A percentile compares a stretch with the other conserved stretches of the same genome.
These are phyloP conservation scores for Cyprinodon brontotheroides DNA, from an alignment of 2,113 vertebrate genomes.

Conservation along the genomic window DNA sequence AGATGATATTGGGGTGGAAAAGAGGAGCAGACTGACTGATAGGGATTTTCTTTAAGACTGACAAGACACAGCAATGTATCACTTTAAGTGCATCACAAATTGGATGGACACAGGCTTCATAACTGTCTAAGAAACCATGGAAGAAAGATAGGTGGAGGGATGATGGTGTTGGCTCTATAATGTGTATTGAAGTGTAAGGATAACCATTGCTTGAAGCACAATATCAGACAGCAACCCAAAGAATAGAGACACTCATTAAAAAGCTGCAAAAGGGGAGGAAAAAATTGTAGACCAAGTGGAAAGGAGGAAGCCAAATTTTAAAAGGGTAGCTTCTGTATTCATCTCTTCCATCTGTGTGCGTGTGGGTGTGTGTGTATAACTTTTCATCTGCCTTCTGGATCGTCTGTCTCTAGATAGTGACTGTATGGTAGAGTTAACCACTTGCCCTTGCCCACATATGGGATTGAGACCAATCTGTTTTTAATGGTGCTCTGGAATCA, in stretches of 20 bases:
- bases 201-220: constrained; percentile 61
- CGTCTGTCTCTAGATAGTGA: constrained; percentile 22
- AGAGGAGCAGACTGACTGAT: constrained; percentile 39
- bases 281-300: constrained; percentile 63
- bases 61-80: constrained; percentile 44
- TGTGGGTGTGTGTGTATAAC: constrained; percentile 23
- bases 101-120: constrained; percentile 57
- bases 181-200: constrained; percentile 67
- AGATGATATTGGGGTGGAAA: constrained; percentile 50
- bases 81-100: constrained; percentile 62
- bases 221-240: constrained; percentile 64
- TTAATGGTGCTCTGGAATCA: constrained; percentile 50
- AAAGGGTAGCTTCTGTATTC: constrained; percentile 49
- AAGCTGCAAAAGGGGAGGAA: constrained; percentile 58
- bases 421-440: constrained; percentile 42
- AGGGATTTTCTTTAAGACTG: constrained; percentile 50
- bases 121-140: constrained; percentile 51
- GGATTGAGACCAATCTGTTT: constrained; percentile 45
- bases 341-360: constrained; percentile 36
- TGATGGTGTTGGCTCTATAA: constrained; percentile 62
- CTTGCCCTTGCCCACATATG: constrained; percentile 13
- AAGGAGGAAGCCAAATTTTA: constrained; percentile 59
- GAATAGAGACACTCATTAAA: constrained; percentile 75
- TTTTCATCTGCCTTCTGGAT: constrained; percentile 35
- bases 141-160: constrained; percentile 53